Evolutionary conservation across 2,113 vertebrate species (phyloP), one percentile per base, ranked within the genome.

Genomic region (Agapornis roseicollis): DNA sequence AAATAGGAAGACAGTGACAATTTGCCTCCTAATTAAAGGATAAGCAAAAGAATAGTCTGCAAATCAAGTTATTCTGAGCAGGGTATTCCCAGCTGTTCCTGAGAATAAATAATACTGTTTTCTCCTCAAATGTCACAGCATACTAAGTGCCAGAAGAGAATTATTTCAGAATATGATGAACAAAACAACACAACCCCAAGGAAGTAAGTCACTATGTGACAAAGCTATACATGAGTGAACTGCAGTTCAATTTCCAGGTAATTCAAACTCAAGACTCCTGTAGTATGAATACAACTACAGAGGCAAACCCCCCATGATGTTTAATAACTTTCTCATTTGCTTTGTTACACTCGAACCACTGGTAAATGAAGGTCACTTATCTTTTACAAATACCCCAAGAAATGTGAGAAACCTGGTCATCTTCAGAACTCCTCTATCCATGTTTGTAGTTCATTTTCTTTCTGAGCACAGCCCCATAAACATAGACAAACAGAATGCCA

Each of bases 71-170:
- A 35, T 93, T 95, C 64, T 0, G 0, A 80, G 63, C 4, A 85
- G 37, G 15, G 69, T 95, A 95, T 96, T 95, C 95, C 94, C 95
- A 74, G 10, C 28, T 83, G 85, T 44, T 88, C 60, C 39, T 71
- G 64, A 60, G 66, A 47, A 78, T 80, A 93, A 95, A 91, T 80
- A 94, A 80, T 44, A 55, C 47, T 64, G 47, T 93, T 92, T 96
- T 94, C 81, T 72, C 60, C 71, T 93, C 71, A 96, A 96, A 94
- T 95, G 93, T 96, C 94, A 96, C 79, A 93, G 85, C 81, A 95
- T 95, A 91, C 50, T 95, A 88, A 93, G 85, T 60, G 71, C 60
- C 88, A 88, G 55, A 42, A 96, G 85, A 96, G 76, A 91, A 83
- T 93, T 95, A 78, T 74, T 91, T 88, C 82, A 90, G 82, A 82